Conservation (phyloP, 53 echinoderm and acorn worm species). For the Zoroaster sp. region DNA sequence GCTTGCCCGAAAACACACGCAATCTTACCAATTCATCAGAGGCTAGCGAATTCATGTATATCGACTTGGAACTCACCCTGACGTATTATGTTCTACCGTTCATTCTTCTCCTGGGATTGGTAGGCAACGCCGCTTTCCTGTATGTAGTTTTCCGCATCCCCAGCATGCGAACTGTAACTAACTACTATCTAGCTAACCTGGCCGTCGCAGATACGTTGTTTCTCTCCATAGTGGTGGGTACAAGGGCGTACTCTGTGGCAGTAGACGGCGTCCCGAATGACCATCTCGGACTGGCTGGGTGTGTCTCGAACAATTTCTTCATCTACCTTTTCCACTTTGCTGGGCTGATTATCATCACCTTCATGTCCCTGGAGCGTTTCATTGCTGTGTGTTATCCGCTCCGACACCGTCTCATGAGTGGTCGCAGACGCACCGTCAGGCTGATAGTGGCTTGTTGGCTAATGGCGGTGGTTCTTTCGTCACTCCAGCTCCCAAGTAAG, state of each 20-base stretch:
- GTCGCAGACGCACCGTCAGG: conserved; percentile 9
- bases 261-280: background rate
- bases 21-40: background rate
- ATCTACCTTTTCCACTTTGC: conserved; percentile 24
- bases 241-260: background rate
- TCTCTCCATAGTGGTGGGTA: background rate
- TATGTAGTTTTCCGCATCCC: conserved; percentile 33
- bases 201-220: conserved; percentile 35
- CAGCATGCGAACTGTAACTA: conserved; percentile 48
- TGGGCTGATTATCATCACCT: conserved; percentile 22
- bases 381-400: conserved; percentile 44
- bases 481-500: background rate
- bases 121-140: conserved; percentile 35
- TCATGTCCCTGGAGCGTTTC: conserved; percentile 43
- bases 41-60: background rate
- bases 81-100: background rate
- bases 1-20: background rate
- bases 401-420: conserved; percentile 14
- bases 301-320: background rate
- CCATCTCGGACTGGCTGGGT: background rate
- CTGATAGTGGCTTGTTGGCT: conserved; percentile 30
- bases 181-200: conserved; percentile 36
- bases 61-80: background rate
- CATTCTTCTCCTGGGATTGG: conserved; percentile 9
- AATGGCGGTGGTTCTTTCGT: background rate